Percentiles rank a stretch among this genome's conserved stretches.
phyloP scores from a whole-genome alignment of 2,113 vertebrate genomes.

The Prochilodus magdalenae region DNA sequence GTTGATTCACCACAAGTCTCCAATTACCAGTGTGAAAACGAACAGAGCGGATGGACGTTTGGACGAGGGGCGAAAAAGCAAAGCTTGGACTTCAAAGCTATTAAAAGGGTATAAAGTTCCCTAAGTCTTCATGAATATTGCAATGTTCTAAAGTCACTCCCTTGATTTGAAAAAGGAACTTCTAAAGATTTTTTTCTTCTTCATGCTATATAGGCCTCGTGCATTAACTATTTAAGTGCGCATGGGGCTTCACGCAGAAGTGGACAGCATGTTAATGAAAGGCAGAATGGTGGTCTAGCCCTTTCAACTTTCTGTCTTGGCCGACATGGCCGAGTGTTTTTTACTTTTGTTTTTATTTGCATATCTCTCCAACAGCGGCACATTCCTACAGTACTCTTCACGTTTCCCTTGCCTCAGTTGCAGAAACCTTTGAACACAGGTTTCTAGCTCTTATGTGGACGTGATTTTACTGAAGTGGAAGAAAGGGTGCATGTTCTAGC shows the following conservation, averaged over 20 bases:
- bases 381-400: background rate
- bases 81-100: constrained; percentile 72
- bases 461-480: background rate
- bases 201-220: constrained; percentile 71
- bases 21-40: constrained; percentile 63
- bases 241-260: constrained; percentile 70
- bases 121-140: constrained; percentile 78
- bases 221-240: constrained; percentile 81
- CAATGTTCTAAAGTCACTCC: constrained; percentile 73
- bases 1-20: constrained; percentile 51
- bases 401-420: background rate
- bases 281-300: constrained; percentile 61
- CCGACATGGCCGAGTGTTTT: background rate
- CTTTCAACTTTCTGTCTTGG: constrained; percentile 66
- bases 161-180: constrained; percentile 73
- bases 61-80: constrained; percentile 58
- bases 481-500: too few relatives aligned
- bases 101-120: constrained; percentile 67
- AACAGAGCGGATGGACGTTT: constrained; percentile 46
- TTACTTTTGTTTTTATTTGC: constrained; percentile 55
- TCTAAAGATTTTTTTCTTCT: constrained; percentile 62
- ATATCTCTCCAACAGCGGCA: constrained; percentile 66
- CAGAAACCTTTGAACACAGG: background rate
- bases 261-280: constrained; percentile 77
- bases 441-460: background rate